These are phyloP conservation scores for Lota lota DNA, from an alignment of 2,113 vertebrate species.

Conservation along the genomic window DNA sequence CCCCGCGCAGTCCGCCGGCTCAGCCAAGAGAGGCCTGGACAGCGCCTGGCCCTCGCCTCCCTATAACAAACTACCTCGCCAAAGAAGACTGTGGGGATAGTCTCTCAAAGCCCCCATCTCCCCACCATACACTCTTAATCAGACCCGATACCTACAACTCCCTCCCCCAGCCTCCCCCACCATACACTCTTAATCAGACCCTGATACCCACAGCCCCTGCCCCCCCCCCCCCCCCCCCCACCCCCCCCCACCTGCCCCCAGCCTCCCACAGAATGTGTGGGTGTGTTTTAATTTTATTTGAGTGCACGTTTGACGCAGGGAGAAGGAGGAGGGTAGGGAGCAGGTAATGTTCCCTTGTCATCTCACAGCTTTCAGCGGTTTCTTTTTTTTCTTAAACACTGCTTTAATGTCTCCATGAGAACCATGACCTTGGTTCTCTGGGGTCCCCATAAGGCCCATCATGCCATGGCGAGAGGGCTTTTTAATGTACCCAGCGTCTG, in stretches of 20 bases:
- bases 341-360: slow-evolving; percentile 47
- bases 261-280: not conserved
- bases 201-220: not conserved
- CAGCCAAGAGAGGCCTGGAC: slow-evolving; percentile 16
- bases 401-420: slow-evolving; percentile 56
- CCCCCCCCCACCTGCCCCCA: too few species aligned
- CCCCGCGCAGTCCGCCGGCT: slow-evolving; percentile 17
- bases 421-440: slow-evolving; percentile 57
- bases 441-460: slow-evolving; percentile 57
- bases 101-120: slow-evolving; percentile 32
- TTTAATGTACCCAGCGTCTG: slow-evolving; percentile 68
- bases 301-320: not conserved
- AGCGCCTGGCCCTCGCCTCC: slow-evolving; percentile 23
- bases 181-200: slow-evolving; percentile 33
- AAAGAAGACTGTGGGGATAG: slow-evolving; percentile 39
- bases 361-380: slow-evolving; percentile 40
- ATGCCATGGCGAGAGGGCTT: slow-evolving; percentile 52
- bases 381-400: slow-evolving; percentile 54
- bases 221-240: slow-evolving; percentile 15
- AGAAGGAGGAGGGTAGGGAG: not conserved
- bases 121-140: slow-evolving; percentile 27
- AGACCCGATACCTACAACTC: not conserved
- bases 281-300: slow-evolving; percentile 1
- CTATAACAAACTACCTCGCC: slow-evolving; percentile 42
- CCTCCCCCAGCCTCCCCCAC: slow-evolving; percentile 16